Evolutionary conservation across 2,113 vertebrate species (phyloP).

Genomic region (Nycticebus coucang): DNA sequence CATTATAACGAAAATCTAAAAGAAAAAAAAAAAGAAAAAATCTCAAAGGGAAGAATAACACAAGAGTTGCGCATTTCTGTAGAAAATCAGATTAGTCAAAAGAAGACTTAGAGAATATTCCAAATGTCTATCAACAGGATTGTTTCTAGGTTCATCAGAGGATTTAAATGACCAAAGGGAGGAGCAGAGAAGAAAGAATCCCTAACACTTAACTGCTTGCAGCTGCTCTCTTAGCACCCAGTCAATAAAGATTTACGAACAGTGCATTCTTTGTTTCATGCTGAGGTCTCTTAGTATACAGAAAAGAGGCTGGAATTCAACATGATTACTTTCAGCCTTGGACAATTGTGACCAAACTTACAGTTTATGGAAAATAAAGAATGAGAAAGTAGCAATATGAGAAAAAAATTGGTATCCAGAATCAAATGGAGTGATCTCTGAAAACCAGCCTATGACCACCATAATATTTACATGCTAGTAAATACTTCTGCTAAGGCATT

Average conservation of each 20-base stretch:
- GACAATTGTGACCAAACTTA: background rate
- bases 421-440: background rate
- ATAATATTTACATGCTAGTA: background rate
- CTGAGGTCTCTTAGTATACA: background rate
- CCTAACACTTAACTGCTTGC: constrained; percentile 74
- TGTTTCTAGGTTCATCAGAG: constrained; percentile 42
- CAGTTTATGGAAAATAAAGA: background rate
- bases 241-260: constrained; percentile 68
- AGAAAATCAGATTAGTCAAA: constrained; percentile 49
- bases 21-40: too few species aligned
- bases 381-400: background rate
- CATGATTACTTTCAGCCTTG: constrained; percentile 27
- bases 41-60: constrained; percentile 10
- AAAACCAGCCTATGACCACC: background rate
- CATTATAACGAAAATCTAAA: constrained; percentile 50
- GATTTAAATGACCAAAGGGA: constrained; percentile 34
- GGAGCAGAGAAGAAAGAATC: constrained; percentile 55
- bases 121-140: background rate
- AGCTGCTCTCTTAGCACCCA: constrained; percentile 76
- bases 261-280: constrained; percentile 76
- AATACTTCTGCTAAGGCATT: constrained; percentile 2
- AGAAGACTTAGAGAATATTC: constrained; percentile 17
- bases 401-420: background rate
- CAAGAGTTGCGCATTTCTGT: background rate
- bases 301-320: constrained; percentile 43